phyloP scores from a whole-genome alignment of 2,888 invertebrate species.

The Pemphredon lugubris region DNA sequence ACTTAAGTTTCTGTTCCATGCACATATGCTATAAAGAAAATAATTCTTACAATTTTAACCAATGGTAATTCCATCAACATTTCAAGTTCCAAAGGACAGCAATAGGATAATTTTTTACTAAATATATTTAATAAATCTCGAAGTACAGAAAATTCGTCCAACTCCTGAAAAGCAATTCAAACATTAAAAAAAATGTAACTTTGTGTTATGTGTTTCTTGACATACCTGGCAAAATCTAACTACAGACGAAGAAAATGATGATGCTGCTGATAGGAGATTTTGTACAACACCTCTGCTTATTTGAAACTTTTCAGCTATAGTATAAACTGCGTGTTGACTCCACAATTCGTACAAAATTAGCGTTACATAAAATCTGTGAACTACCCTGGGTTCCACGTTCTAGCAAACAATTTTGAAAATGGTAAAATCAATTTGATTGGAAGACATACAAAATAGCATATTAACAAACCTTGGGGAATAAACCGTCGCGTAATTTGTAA shows the following conservation, averaged over 20 bases:
- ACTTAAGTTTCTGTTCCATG: not conserved
- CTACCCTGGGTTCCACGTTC: slow-evolving; percentile 84
- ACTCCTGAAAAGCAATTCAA: slow-evolving; percentile 81
- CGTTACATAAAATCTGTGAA: slow-evolving; percentile 92
- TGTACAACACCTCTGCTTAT: slow-evolving; percentile 91
- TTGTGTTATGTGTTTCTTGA: not conserved
- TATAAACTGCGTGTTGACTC: slow-evolving; percentile 85
- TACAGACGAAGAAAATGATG: slow-evolving; percentile 89
- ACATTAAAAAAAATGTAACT: not conserved
- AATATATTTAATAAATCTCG: slow-evolving; percentile 89
- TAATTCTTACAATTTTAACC: slow-evolving; percentile 88
- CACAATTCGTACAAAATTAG: slow-evolving; percentile 92
- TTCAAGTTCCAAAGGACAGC: slow-evolving; percentile 90
- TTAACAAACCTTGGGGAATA: slow-evolving; percentile 71
- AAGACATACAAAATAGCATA: too few species aligned
- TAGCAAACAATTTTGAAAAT: too few species aligned
- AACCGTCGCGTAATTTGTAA: slow-evolving; percentile 73
- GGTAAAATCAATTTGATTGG: too few species aligned
- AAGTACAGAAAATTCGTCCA: slow-evolving; percentile 92
- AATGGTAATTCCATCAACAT: slow-evolving; percentile 94
- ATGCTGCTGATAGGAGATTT: slow-evolving; percentile 87
- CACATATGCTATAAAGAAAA: slow-evolving; percentile 1
- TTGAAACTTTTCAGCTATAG: slow-evolving; percentile 87
- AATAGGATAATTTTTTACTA: slow-evolving; percentile 88
- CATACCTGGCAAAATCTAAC: slow-evolving; percentile 88